These are phyloP conservation scores for Octopus bimaculoides DNA, from an alignment of 1,140 invertebrate genomes.

Conservation along the genomic window DNA sequence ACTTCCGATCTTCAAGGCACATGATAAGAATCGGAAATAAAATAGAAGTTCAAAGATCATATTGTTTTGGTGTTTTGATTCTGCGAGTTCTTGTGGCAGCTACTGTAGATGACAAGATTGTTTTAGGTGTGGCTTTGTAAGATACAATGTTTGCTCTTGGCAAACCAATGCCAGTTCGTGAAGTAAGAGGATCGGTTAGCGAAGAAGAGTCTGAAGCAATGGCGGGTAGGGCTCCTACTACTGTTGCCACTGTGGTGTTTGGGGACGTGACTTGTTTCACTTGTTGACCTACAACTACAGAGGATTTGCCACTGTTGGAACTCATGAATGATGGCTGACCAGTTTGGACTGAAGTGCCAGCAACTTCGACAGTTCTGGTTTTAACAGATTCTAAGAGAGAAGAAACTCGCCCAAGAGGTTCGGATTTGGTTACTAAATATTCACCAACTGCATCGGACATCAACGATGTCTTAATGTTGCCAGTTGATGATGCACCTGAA, in stretches of 20 bases:
- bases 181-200: too few species aligned
- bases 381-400: slow-evolving; percentile 37
- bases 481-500: too few species aligned
- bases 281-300: too few species aligned
- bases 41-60: slow-evolving; percentile 35
- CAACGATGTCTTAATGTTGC: too few species aligned
- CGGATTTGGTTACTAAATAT: slow-evolving; percentile 8
- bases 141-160: slow-evolving; percentile 21
- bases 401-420: slow-evolving; percentile 40
- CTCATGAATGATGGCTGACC: neutral
- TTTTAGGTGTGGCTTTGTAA: slow-evolving; percentile 40
- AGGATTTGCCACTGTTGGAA: slow-evolving; percentile 5
- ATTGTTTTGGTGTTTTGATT: slow-evolving; percentile 50
- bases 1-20: neutral
- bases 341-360: slow-evolving; percentile 1
- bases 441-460: neutral
- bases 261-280: too few species aligned
- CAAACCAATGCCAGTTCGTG: neutral
- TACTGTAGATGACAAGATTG: slow-evolving; percentile 32
- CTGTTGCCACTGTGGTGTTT: too few species aligned
- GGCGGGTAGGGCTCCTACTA: too few species aligned
- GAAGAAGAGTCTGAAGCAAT: too few species aligned
- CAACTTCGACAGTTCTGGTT: slow-evolving; percentile 17
- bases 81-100: slow-evolving; percentile 46
- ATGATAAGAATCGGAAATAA: neutral